These are phyloP conservation scores for Agrotis puta DNA, from an alignment of 2,888 invertebrate genomes.

Conservation along the genomic window DNA sequence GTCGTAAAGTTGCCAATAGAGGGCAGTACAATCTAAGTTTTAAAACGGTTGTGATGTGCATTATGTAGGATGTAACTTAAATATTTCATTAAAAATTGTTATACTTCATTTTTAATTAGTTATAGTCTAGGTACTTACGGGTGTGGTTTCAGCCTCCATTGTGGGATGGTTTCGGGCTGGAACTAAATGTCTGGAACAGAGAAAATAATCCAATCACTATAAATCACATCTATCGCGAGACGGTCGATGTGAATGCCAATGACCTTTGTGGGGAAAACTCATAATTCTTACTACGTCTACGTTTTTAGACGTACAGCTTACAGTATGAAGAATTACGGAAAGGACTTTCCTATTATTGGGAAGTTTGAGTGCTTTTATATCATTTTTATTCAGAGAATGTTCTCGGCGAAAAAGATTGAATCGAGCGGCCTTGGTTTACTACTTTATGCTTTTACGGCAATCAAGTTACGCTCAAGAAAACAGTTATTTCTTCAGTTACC, in stretches of 20 bases:
- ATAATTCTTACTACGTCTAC: slow-evolving; percentile 62
- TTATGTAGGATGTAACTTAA: slow-evolving; percentile 55
- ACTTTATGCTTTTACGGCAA: slow-evolving; percentile 29
- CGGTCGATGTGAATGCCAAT: slow-evolving; percentile 69
- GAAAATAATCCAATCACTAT: slow-evolving; percentile 65
- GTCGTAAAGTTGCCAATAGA: slow-evolving; percentile 71
- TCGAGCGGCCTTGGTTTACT: slow-evolving; percentile 16
- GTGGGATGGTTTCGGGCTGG: slow-evolving; percentile 71
- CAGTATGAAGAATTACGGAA: slow-evolving; percentile 44
- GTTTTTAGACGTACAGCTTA: slow-evolving; percentile 54
- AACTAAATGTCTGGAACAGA: slow-evolving; percentile 83
- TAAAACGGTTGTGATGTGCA: slow-evolving; percentile 78
- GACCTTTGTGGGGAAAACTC: slow-evolving; percentile 69
- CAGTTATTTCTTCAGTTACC: slow-evolving; percentile 2
- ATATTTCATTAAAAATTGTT: slow-evolving; percentile 32
- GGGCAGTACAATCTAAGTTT: slow-evolving; percentile 74
- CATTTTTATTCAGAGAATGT: slow-evolving; percentile 26
- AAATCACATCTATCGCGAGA: slow-evolving; percentile 64
- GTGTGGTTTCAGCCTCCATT: slow-evolving; percentile 84
- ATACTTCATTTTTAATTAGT: slow-evolving; percentile 20
- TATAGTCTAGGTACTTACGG: slow-evolving; percentile 82
- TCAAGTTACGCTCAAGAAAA: slow-evolving; percentile 24
- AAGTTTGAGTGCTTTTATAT: slow-evolving; percentile 26
- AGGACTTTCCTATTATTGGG: slow-evolving; percentile 37
- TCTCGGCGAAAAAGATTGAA: slow-evolving; percentile 9